Conservation (phyloP, 2,888 invertebrate species). For the Mythimna loreyi region DNA sequence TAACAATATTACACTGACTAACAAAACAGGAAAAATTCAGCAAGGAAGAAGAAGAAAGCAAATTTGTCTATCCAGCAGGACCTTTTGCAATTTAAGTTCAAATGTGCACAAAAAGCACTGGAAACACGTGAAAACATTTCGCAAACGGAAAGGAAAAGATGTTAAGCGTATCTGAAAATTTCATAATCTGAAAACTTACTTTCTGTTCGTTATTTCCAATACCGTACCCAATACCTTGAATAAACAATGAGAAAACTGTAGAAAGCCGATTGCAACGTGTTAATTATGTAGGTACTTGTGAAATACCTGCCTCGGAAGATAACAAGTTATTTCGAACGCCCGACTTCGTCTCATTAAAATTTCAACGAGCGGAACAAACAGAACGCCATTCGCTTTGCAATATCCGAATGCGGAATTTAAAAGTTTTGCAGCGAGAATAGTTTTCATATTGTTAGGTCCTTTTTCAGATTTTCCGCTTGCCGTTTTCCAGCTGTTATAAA, state of each 20-base stretch:
- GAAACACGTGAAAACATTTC: background rate
- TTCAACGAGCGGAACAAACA: conserved; percentile 75
- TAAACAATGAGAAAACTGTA: conserved; percentile 47
- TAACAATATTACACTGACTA: no score
- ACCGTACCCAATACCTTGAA: conserved; percentile 19
- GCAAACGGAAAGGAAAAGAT: background rate
- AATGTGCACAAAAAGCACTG: no score
- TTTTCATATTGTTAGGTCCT: conserved; percentile 64
- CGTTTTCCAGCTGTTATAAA: conserved; percentile 56
- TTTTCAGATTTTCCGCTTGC: conserved; percentile 54
- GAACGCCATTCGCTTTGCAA: conserved; percentile 66
- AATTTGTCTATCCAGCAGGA: no score
- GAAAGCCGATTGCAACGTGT: conserved; percentile 46
- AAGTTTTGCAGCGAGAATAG: conserved; percentile 68
- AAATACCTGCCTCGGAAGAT: conserved; percentile 54
- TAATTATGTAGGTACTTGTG: conserved; percentile 53
- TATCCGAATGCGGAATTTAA: conserved; percentile 74
- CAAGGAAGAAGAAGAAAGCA: no score
- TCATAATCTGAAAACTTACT: background rate
- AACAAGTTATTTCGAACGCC: conserved; percentile 59
- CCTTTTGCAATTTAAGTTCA: no score
- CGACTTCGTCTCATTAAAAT: conserved; percentile 76
- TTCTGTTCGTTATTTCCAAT: conserved; percentile 26
- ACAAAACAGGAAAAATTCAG: no score
- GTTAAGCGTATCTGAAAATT: background rate